A percentile compares a stretch with the other conserved stretches of the same genome.
Conservation (phyloP, 2,888 invertebrate species). For the Amblyjoppa proteus region DNA sequence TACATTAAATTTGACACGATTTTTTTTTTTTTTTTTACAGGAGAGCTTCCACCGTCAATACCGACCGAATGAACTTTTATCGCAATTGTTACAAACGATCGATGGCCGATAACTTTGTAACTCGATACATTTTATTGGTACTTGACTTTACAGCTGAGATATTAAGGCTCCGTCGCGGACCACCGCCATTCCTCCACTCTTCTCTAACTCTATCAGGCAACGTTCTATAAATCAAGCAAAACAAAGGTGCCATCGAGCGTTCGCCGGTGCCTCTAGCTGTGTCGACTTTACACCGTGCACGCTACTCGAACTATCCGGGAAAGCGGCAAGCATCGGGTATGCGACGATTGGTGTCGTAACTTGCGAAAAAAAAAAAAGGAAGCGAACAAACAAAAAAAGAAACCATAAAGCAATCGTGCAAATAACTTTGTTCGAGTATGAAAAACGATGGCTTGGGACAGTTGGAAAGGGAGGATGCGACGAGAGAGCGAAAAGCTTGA, state of each 20-base stretch:
- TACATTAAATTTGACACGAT: too few species aligned
- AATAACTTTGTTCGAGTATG: not conserved
- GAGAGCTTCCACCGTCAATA: too few species aligned
- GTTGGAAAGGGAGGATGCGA: not conserved
- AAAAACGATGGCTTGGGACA: not conserved
- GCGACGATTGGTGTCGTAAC: not conserved
- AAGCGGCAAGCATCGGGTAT: not conserved
- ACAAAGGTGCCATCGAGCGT: constrained; percentile 2
- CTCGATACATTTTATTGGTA: not conserved
- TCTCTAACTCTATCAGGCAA: not conserved
- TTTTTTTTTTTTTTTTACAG: too few species aligned
- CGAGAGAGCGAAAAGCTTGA: not conserved
- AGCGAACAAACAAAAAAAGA: not conserved
- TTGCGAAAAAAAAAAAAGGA: not conserved
- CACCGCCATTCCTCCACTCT: not conserved
- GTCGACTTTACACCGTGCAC: not conserved
- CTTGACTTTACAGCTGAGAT: not conserved
- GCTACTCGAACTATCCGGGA: not conserved
- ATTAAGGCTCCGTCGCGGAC: not conserved
- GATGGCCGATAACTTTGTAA: not conserved
- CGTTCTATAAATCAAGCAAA: not conserved
- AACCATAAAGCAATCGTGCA: not conserved
- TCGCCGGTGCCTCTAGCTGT: not conserved
- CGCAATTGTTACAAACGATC: too few species aligned
- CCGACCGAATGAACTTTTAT: too few species aligned